Evolutionary conservation across 1,140 invertebrate species (phyloP).

Genomic region (Capitella teleta): DNA sequence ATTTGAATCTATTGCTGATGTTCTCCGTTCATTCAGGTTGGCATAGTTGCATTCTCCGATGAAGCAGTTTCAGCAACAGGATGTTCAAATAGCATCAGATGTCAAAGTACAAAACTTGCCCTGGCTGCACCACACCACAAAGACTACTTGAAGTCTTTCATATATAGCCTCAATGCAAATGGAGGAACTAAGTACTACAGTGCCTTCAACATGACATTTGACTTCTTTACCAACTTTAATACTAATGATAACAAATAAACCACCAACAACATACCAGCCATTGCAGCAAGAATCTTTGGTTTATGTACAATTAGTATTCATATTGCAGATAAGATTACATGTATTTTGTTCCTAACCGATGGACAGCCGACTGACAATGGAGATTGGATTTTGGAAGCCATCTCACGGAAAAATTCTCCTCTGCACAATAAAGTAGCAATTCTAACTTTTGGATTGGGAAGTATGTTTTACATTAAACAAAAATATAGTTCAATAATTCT

Average conservation of each 20-base stretch:
- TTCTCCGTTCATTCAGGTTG: too few relatives aligned
- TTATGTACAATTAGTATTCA: too few relatives aligned
- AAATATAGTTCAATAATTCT: too few relatives aligned
- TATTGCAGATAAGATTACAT: not conserved
- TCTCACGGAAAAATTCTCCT: not conserved
- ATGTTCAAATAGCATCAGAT: not conserved
- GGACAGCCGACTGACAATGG: not conserved
- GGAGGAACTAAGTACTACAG: not conserved
- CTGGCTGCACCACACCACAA: not conserved
- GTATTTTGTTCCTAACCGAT: conserved; percentile 4
- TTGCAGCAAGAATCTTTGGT: too few relatives aligned
- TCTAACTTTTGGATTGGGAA: not conserved
- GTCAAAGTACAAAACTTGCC: not conserved
- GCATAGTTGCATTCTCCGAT: not conserved
- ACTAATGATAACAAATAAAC: too few relatives aligned
- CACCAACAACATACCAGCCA: too few relatives aligned
- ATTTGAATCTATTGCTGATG: too few relatives aligned
- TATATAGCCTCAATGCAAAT: not conserved
- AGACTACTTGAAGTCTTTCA: not conserved
- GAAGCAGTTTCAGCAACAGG: not conserved
- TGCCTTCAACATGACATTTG: not conserved
- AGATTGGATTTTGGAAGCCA: not conserved
- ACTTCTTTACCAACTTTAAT: not conserved
- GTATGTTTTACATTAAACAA: too few relatives aligned
- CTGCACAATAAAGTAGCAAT: not conserved